These are phyloP conservation scores for Protonibea diacanthus DNA, from an alignment of 2,797 vertebrate species.

Conservation along the genomic window DNA sequence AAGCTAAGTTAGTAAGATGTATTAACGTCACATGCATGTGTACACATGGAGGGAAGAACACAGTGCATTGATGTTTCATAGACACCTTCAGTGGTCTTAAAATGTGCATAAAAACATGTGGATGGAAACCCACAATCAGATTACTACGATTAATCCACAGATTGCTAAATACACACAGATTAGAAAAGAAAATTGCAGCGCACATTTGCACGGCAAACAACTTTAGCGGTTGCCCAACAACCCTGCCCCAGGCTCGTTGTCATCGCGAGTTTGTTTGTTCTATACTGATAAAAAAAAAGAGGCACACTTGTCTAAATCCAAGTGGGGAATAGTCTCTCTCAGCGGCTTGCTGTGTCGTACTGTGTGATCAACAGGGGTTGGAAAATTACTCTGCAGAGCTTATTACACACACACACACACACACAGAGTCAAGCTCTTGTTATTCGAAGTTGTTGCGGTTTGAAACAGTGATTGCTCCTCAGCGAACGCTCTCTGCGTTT, in stretches of 20 bases:
- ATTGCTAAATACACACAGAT: not conserved
- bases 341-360: conserved; percentile 45
- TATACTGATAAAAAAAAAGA: not conserved
- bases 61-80: too few species aligned
- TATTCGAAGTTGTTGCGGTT: conserved; percentile 50
- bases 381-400: conserved; percentile 79
- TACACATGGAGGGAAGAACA: too few species aligned
- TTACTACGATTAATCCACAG: not conserved
- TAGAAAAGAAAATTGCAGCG: not conserved
- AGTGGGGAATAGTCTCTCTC: conserved; percentile 50
- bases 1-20: too few species aligned
- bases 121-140: too few species aligned
- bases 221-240: not conserved
- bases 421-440: conserved; percentile 34
- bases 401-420: conserved; percentile 47
- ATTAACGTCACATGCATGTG: too few species aligned
- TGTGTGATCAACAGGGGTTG: conserved; percentile 69
- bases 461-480: conserved; percentile 60
- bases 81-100: too few species aligned
- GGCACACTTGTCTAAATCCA: conserved; percentile 25
- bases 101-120: too few species aligned
- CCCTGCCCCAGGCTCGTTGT: not conserved
- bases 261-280: conserved; percentile 31
- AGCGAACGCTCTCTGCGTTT: conserved; percentile 33
- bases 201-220: not conserved